A percentile compares a stretch with the other conserved stretches of the same genome.
phyloP scores from a whole-genome alignment of 2,113 vertebrate genomes.

The Lathamus discolor region DNA sequence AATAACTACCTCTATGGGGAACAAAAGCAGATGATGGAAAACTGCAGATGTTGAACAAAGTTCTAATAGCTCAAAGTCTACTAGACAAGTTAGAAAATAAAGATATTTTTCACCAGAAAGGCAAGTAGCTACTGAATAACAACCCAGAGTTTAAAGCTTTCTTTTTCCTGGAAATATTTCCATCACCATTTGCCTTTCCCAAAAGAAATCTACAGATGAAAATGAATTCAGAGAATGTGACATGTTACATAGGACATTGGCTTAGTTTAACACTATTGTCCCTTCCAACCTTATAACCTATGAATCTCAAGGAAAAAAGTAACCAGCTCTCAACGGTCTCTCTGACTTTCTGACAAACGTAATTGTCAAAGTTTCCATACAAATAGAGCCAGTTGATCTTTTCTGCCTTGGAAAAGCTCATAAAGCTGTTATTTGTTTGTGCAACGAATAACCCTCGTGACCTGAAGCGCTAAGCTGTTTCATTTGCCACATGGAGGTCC shows the following conservation, averaged over 20 bases:
- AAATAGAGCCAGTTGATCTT: not conserved
- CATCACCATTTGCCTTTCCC: not conserved
- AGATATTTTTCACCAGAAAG: not conserved
- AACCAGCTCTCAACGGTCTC: not conserved
- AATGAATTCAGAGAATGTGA: not conserved
- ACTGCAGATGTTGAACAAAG: not conserved
- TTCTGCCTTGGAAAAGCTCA: not conserved
- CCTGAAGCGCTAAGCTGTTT: not conserved
- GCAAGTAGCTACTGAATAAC: not conserved
- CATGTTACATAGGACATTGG: fast-evolving
- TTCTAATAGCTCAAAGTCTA: not conserved
- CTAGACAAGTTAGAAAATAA: not conserved
- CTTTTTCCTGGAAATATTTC: not conserved
- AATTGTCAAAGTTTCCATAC: not conserved
- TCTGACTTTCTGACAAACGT: not conserved
- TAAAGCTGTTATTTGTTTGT: not conserved
- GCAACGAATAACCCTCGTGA: not conserved
- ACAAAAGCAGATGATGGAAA: not conserved
- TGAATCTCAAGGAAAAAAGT: not conserved
- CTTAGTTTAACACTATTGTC: not conserved
- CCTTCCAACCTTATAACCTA: not conserved
- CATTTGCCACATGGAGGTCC: not conserved
- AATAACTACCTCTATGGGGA: not conserved
- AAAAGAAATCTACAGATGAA: not conserved
- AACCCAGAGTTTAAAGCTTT: not conserved